Evolutionary conservation across 2,888 invertebrate species (phyloP).

Genomic region (Luffia ferchaultella): DNA sequence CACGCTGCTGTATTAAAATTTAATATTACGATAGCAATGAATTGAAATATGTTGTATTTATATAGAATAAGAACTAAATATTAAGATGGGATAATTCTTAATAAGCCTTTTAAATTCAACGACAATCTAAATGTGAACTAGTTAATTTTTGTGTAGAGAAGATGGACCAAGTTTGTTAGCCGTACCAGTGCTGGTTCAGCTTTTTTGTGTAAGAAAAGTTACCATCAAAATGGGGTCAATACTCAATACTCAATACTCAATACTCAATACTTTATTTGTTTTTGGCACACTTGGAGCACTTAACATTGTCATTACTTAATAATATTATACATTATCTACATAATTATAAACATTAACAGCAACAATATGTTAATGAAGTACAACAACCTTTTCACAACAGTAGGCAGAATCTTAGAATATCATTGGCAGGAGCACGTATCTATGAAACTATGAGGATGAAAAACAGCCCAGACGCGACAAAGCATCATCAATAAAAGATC

Average conservation of each 20-base stretch:
- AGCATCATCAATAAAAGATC: too few species aligned
- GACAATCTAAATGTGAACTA: background rate
- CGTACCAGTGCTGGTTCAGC: background rate
- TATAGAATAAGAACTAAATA: background rate
- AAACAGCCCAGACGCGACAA: too few species aligned
- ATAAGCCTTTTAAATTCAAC: background rate
- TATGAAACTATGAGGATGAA: too few species aligned
- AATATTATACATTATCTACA: too few species aligned
- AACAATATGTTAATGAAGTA: too few species aligned
- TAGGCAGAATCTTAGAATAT: too few species aligned
- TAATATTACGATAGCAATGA: background rate
- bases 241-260: too few species aligned
- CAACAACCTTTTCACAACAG: too few species aligned
- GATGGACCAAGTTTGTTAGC: background rate
- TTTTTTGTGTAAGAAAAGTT: background rate
- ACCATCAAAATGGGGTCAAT: conserved; percentile 66
- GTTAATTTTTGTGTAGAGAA: background rate
- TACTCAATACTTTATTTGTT: conserved; percentile 90
- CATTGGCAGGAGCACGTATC: too few species aligned
- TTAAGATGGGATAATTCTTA: background rate
- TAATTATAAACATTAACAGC: too few species aligned
- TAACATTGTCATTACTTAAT: too few species aligned
- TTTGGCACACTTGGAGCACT: too few species aligned
- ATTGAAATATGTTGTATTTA: conserved; percentile 7
- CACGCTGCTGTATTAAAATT: background rate